Conservation (phyloP, 2,888 invertebrate species). For the Calliopum simillimum region DNA sequence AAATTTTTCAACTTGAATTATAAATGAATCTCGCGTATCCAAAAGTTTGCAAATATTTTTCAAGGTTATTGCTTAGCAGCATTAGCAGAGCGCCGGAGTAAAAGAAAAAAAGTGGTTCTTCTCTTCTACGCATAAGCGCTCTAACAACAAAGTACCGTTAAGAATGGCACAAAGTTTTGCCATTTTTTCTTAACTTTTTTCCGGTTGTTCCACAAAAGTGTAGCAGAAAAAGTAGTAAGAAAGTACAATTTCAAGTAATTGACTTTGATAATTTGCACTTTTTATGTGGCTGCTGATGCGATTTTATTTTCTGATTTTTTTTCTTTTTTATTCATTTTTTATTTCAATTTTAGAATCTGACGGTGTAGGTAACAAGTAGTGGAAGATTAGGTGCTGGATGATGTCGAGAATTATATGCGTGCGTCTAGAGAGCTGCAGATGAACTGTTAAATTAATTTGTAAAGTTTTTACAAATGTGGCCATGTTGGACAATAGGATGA, state of each 20-base stretch:
- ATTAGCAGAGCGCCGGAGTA: background rate
- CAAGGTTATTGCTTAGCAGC: slow-evolving; percentile 1
- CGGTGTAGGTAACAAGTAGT: no score
- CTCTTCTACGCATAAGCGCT: background rate
- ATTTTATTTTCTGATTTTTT: no score
- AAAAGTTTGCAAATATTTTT: slow-evolving; percentile 13
- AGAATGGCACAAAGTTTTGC: slow-evolving; percentile 13
- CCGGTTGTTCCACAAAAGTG: background rate
- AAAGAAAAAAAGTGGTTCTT: no score
- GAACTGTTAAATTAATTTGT: slow-evolving; percentile 57
- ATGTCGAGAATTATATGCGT: background rate
- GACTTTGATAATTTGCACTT: slow-evolving; percentile 62
- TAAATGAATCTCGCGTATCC: slow-evolving; percentile 1
- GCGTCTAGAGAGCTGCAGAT: background rate
- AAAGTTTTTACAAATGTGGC: slow-evolving; percentile 26
- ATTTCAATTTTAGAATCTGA: no score
- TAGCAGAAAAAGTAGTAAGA: slow-evolving; percentile 23
- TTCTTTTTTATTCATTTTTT: no score
- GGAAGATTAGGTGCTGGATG: background rate
- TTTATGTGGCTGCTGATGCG: background rate
- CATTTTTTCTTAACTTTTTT: slow-evolving; percentile 14
- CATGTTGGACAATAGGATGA: no score
- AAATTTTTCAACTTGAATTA: slow-evolving; percentile 1
- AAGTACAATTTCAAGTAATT: slow-evolving; percentile 50
- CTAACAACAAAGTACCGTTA: slow-evolving; percentile 29